Base-by-base conservation (phyloP, 2,113 vertebrate species). In the Hippocampus zosterae region DNA sequence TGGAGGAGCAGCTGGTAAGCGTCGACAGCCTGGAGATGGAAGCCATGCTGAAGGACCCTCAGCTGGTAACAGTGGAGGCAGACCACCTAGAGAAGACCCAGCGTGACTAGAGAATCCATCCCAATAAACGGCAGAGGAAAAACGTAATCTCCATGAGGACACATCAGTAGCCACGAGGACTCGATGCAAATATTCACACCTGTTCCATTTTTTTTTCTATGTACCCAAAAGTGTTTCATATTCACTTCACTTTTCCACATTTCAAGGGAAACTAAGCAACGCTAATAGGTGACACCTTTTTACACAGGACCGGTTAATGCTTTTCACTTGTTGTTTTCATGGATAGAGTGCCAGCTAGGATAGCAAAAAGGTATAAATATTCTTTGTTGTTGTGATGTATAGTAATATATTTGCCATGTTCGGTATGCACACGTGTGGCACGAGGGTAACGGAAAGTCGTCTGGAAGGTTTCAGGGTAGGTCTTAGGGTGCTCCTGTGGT, bases 11-110 rank as follows among this genome's bases (percentile, higher is more conserved):
- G 84, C 92, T 97, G 88, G 89, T 97, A 87, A 91, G 86, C 3
- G 92, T 93, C 63, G 95, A 95, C 88, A 93, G 92, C 89, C 94
- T 94, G 0, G 95, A 96, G 56, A 82, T 93, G 92, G 93, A 92
- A 71, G 87, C 89, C 0, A 90, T 96, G 82, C 89, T 98, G 90
- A 95, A 96, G 84, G 95, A 96, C 87, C 91, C 91, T 0, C 94
- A 95, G 1, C 91, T 94, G 21, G 93, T 95, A 67, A 87, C 91
- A 73, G 92, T 93, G 88, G 95, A 97, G 81, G 90, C 93, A 80
- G 95, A 94, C 2, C 79, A 80, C 71, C 79, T 78, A 71, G 85
- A 92, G 74, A 91, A 95, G 91, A 93, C 91, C 79, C 91, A 91
- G 72, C 92, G 86, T 76, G 87, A 91, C 3, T 90, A 86, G 85